Evolutionary conservation across 1,140 invertebrate genomes (phyloP), one percentile per base, ranked within the genome.

Genomic region (Rhyacophila brunnea): DNA sequence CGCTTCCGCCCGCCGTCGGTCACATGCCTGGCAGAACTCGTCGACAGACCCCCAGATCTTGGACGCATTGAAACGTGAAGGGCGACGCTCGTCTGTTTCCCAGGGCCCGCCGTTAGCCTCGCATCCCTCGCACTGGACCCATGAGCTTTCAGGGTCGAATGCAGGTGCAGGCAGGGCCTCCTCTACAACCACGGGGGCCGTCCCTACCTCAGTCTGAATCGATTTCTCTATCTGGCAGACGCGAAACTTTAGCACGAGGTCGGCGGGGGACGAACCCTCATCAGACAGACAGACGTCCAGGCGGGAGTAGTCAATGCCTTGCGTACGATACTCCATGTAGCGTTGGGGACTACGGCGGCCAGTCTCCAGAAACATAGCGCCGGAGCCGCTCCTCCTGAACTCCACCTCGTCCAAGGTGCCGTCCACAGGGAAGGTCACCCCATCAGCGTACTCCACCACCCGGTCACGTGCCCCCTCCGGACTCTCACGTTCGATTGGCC

Each of bases 391-490:
- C 50, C 81, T 74, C 20, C 64, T 70, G 65, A 77, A 81, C 49
- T 78, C 71, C 13, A 81, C 78, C 36, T 80, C 69, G 67, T 89
- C 86, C 66, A 85, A 72, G 58, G 80, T 81, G 70, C 82, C 83
- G 64, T 83, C 79, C 44, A 89, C 85, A 35, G 82, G 77, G 72
- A 88, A 88, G 0, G 85, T 85, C 20, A 85, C 84, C 34, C 86
- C 87, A 70, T 88, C 85, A 35, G 81, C 81, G 70, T 83, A 83
- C 44, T 72, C 67, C 6, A 71, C 53, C 20, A 65, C 60, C 23
- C 68, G 66, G 20, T 51, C 28, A 34, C 77, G 67, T 42, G 77
- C 68, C 40, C 81, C 79, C 50, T 83, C 81, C 4, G 73, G 70
- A 54, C 63, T 71, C 17, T 83, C 82, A 58, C 79, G 74, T 67